Evolutionary conservation across 2,888 invertebrate genomes (phyloP).

Genomic region (Pterostichus madidus): DNA sequence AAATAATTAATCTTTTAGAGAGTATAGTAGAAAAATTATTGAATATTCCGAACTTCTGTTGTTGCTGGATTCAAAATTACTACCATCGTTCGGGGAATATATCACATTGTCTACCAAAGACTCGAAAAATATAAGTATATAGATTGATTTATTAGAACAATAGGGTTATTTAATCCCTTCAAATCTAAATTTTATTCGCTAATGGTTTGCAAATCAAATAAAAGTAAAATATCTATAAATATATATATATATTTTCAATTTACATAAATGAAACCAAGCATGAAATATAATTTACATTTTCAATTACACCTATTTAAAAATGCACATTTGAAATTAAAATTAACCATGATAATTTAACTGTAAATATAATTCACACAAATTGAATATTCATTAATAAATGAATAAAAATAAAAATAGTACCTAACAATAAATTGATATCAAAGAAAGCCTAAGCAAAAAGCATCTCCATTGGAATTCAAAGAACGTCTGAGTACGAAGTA

Average conservation of each 20-base stretch:
- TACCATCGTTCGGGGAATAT: too few relatives aligned
- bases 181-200: too few relatives aligned
- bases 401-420: conserved; percentile 14
- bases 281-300: conserved; percentile 39
- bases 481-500: conserved; percentile 40
- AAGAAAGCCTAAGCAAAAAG: conserved; percentile 16
- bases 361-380: conserved; percentile 28
- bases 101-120: too few relatives aligned
- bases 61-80: too few relatives aligned
- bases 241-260: neutral
- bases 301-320: conserved; percentile 8
- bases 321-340: conserved; percentile 27
- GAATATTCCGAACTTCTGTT: too few relatives aligned
- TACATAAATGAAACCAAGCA: conserved; percentile 18
- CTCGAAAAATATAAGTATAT: too few relatives aligned
- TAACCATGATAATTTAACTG: conserved; percentile 4
- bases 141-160: too few relatives aligned
- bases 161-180: too few relatives aligned
- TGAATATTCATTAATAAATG: conserved; percentile 35
- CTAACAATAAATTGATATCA: conserved; percentile 46
- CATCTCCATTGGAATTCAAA: conserved; percentile 50
- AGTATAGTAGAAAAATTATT: too few relatives aligned
- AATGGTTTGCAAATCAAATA: neutral
- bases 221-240: neutral
- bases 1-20: too few relatives aligned